Base-by-base conservation (phyloP, 2,113 vertebrate species). In the Phylloscopus whistleri region DNA sequence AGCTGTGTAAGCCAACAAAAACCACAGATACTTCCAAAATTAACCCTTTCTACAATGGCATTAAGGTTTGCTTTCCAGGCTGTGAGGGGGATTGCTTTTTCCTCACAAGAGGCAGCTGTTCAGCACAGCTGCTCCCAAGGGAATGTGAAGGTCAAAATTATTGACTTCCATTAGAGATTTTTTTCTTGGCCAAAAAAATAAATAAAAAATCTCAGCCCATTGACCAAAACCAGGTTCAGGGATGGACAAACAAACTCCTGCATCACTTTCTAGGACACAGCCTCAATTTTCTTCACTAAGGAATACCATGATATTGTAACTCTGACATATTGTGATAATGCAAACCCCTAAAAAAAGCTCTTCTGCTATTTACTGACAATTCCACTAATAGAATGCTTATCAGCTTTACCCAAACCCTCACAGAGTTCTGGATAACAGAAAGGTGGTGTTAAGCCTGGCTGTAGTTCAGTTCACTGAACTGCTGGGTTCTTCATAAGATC, bases 291-390 rank as follows among this genome's bases (percentile, higher is more conserved):
- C 48, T 35, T 68, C 37, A 70, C 28, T 0, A 3, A 64, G 44
- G 7, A 83, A 66, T 28, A 16, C 17, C 46, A 16, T 3, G 10
- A 63, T 3, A 13, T 0, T 21, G 12, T 46, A 55, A 48, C 8
- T 14, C 10, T 1, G 2, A 52, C 14, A 44, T 3, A 35, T 7
- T 1, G 0, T 1, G 5, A 28, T 0, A 63, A 3, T 3, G 6
- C 21, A 81, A 77, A 27, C 14, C 14, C 18, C 51, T 13, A 19
- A 48, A 55, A 41, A 4, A 33, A 48, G 10, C 33, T 21, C 51
- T 31, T 62, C 10, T 10, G 10, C 48, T 35, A 68, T 28, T 49
- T 19, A 72, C 2, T 60, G 53, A 43, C 31, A 62, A 20, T 58
- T 43, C 6, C 27, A 69, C 12, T 41, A 14, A 8, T 6, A 20